Conservation (phyloP, 1,140 invertebrate genomes). For the Tetramorium simillimum region DNA sequence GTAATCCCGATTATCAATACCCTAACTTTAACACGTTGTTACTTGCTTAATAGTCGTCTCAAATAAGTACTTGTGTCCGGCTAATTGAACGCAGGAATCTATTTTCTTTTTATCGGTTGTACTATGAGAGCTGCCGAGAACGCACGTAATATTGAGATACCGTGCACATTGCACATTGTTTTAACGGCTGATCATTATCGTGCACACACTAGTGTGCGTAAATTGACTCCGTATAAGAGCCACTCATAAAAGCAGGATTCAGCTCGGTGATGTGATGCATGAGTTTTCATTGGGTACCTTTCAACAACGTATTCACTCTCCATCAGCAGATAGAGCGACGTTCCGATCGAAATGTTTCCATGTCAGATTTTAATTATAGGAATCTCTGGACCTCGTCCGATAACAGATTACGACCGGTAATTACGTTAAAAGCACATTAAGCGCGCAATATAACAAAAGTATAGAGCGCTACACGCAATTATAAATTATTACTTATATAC, state of each 20-base stretch:
- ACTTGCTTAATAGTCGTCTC: constrained; percentile 15
- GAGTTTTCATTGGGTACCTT: constrained; percentile 29
- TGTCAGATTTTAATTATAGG: constrained; percentile 44
- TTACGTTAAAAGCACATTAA: constrained; percentile 25
- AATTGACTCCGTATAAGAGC: constrained; percentile 36
- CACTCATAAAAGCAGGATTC: constrained; percentile 35
- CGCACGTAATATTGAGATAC: constrained; percentile 13
- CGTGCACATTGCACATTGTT: background rate
- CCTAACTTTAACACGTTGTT: constrained; percentile 13
- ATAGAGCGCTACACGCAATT: constrained; percentile 1
- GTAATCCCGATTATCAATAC: constrained; percentile 5
- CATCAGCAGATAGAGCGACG: background rate
- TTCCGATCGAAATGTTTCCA: constrained; percentile 21
- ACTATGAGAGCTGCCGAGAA: background rate
- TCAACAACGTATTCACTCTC: constrained; percentile 24
- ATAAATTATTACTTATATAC: background rate
- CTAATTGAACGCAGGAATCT: constrained; percentile 40
- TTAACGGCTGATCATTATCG: constrained; percentile 42
- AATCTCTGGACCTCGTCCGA: constrained; percentile 19
- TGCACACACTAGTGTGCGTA: constrained; percentile 1
- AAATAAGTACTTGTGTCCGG: background rate
- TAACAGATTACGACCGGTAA: constrained; percentile 11
- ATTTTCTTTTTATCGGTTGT: constrained; percentile 18
- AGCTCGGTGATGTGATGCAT: constrained; percentile 3
- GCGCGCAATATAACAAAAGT: background rate